These are phyloP conservation scores for Leptothorax acervorum DNA, from an alignment of 2,888 invertebrate species.

Conservation along the genomic window DNA sequence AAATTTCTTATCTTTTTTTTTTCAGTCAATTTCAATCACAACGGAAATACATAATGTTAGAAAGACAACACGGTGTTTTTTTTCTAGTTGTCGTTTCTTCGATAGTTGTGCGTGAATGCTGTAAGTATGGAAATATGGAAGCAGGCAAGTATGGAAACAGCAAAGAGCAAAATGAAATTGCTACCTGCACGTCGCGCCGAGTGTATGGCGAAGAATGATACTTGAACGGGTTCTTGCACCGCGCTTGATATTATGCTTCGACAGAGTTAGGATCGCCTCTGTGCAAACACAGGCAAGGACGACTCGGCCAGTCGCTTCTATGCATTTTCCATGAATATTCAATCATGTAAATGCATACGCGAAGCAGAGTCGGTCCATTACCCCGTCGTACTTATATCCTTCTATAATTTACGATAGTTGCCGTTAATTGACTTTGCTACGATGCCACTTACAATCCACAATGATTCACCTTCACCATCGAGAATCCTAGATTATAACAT, in stretches of 20 bases:
- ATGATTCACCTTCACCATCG: not conserved
- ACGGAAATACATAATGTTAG: not conserved
- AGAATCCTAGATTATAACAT: not conserved
- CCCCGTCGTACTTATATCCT: slow-evolving; percentile 16
- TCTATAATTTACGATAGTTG: slow-evolving; percentile 46
- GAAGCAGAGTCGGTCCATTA: slow-evolving; percentile 39
- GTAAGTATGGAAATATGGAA: not conserved
- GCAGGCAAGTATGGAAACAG: not conserved
- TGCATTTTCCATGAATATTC: slow-evolving; percentile 55
- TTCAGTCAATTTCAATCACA: not conserved
- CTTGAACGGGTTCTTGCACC: slow-evolving; percentile 50
- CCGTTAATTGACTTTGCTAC: slow-evolving; percentile 43
- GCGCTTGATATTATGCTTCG: slow-evolving; percentile 34
- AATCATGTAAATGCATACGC: slow-evolving; percentile 53
- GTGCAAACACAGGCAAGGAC: slow-evolving; percentile 46
- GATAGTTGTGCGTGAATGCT: not conserved
- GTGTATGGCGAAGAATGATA: slow-evolving; percentile 4
- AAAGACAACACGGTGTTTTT: not conserved
- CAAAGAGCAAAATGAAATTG: slow-evolving; percentile 23
- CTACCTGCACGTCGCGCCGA: slow-evolving; percentile 23
- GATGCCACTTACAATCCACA: slow-evolving; percentile 7
- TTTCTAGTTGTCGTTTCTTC: not conserved
- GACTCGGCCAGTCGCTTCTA: slow-evolving; percentile 30
- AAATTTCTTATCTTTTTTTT: not conserved
- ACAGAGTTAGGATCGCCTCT: slow-evolving; percentile 35